Percentiles rank a stretch among this genome's conserved stretches.
phyloP scores from a whole-genome alignment of 1,140 invertebrate genomes.

The Philotrypesis tridentata region DNA sequence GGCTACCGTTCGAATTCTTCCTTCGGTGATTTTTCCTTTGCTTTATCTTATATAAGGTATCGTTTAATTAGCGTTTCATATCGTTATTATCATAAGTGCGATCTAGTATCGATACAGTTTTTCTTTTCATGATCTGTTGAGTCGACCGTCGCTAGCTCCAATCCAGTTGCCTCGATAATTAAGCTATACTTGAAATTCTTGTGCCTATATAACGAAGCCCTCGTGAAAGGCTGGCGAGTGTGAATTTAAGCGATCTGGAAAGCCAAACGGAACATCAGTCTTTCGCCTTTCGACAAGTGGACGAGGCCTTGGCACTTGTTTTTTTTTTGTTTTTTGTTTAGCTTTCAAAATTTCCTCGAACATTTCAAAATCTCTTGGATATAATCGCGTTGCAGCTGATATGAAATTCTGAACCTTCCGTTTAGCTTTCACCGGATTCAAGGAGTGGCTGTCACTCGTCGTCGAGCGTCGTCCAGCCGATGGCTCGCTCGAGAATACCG shows the following conservation, averaged over 20 bases:
- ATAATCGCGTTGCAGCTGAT: neutral
- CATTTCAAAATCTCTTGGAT: neutral
- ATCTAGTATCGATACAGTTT: slow-evolving; percentile 19
- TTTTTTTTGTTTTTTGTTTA: neutral
- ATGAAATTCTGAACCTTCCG: neutral
- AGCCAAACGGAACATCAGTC: neutral
- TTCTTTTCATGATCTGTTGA: neutral
- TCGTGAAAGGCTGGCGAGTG: neutral
- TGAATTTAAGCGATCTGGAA: neutral
- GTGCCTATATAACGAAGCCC: neutral
- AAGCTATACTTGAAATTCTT: neutral
- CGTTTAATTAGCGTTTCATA: slow-evolving; percentile 24
- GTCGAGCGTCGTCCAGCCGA: too few relatives aligned
- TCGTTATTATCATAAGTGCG: slow-evolving; percentile 21
- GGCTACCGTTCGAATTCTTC: slow-evolving; percentile 26
- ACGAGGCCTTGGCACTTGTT: neutral
- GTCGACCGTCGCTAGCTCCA: neutral
- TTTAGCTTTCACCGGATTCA: neutral
- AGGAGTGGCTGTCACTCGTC: neutral
- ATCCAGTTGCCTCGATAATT: neutral
- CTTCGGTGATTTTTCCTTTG: slow-evolving; percentile 48
- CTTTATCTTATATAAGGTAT: slow-evolving; percentile 42
- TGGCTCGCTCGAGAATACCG: neutral
- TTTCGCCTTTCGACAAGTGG: neutral
- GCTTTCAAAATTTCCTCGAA: neutral